Percentiles rank a stretch among this genome's conserved stretches.
These are phyloP conservation scores for Heterodera filipjevi DNA, from an alignment of 2,888 invertebrate species.

Conservation along the genomic window DNA sequence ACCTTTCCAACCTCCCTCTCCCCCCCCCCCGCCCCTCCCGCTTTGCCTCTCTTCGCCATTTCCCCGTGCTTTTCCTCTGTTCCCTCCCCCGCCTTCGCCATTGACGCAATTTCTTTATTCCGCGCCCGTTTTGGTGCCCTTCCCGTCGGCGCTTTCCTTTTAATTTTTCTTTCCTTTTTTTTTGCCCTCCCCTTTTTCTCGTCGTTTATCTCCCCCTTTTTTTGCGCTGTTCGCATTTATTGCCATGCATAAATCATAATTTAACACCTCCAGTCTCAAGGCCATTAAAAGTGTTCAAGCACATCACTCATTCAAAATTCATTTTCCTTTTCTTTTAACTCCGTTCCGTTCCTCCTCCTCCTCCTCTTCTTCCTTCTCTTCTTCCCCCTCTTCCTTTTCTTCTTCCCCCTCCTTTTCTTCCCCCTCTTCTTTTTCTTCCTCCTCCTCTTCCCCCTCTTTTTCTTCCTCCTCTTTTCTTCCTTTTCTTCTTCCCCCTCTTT, in stretches of 20 bases:
- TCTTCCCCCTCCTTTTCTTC: neutral
- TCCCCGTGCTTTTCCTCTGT: neutral
- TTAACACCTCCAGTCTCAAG: neutral
- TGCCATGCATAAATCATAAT: neutral
- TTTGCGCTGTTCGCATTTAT: neutral
- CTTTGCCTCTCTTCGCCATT: neutral
- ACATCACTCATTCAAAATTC: neutral
- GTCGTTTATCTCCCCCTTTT: neutral
- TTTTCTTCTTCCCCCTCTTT: neutral
- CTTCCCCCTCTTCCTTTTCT: neutral
- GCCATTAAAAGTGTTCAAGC: too few relatives aligned
- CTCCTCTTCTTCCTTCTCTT: neutral
- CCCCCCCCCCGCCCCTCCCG: neutral
- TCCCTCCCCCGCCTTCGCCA: neutral
- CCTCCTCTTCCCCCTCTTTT: neutral
- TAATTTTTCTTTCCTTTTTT: neutral
- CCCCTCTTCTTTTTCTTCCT: neutral
- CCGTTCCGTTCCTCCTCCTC: neutral
- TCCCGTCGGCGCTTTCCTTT: neutral
- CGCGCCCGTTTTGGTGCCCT: neutral
- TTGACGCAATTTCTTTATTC: slow-evolving; percentile 10
- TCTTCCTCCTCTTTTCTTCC: neutral
- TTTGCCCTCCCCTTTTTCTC: neutral
- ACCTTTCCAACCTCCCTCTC: too few relatives aligned
- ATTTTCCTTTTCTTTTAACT: neutral